Evolutionary conservation across 2,888 invertebrate genomes (phyloP), one percentile per base, ranked within the genome.

Genomic region (Amorpha juglandis): DNA sequence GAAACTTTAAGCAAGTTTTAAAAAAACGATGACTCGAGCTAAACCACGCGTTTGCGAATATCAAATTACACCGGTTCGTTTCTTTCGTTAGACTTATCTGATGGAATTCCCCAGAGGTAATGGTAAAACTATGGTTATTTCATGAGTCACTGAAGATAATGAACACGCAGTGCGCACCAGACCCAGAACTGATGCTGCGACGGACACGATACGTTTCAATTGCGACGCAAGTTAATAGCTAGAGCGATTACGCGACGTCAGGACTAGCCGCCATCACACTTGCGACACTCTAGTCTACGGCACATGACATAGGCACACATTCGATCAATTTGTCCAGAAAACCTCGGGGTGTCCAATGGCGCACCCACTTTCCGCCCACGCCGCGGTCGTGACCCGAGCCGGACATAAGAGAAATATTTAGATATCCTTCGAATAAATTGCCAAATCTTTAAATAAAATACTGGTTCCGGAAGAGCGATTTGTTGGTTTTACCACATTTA

Each of bases 161-260:
- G 9, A 12, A 35, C 55, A 38, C 35, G 48, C 35, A 50, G 14
- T 14, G 7, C 9, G 7, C 38, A 38, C 27, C 27, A 19, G 35
- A 35, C 71, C 67, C 47, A 69, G 68, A 70, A 71, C 70, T 68
- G 65, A 64, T 72, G 69, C 62, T 66, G 67, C 63, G 70, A 67
- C 70, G 70, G 70, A 68, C 63, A 74, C 69, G 69, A 71, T 74
- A 70, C 70, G 76, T 70, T 77, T 71, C 71, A 75, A 72, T 87
- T 87, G 79, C 87, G 77, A 84, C 80, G 86, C 71, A 48, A 0
- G n/a, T 50, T 78, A 79, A 80, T 78, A 71, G 71, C 72, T 69
- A 69, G 70, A 69, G 67, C 62, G 67, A 47, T 75, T 74, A 70
- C 75, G 65, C 68, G 70, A 72, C 63, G 63, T 64, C 67, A 67